These are phyloP conservation scores for Ectemnius cavifrons DNA, from an alignment of 2,888 invertebrate species.

Conservation along the genomic window DNA sequence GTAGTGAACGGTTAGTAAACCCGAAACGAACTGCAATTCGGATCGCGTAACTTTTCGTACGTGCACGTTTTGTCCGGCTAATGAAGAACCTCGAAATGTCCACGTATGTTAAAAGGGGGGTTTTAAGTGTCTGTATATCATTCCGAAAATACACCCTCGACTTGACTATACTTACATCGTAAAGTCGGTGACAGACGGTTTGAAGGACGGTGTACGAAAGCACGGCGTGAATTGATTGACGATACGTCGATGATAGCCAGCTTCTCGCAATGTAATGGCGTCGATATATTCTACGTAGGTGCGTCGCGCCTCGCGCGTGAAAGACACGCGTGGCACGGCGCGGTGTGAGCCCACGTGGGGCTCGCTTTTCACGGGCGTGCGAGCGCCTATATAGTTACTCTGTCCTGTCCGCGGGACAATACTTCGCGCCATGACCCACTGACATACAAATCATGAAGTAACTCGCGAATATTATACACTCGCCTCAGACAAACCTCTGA, in stretches of 20 bases:
- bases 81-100: constrained; percentile 10
- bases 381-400: constrained; percentile 31
- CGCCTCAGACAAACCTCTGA: too few relatives aligned
- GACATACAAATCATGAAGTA: constrained; percentile 65
- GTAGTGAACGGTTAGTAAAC: too few relatives aligned
- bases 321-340: constrained; percentile 25
- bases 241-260: constrained; percentile 15
- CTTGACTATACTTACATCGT: not conserved
- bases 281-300: constrained; percentile 12
- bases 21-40: too few relatives aligned
- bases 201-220: constrained; percentile 25
- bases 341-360: constrained; percentile 32
- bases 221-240: constrained; percentile 23
- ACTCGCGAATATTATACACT: constrained; percentile 18
- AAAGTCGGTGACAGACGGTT: constrained; percentile 17
- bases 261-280: constrained; percentile 23
- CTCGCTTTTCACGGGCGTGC: constrained; percentile 47
- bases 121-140: constrained; percentile 3
- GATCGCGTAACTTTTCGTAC: too few relatives aligned
- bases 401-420: constrained; percentile 63
- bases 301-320: not conserved
- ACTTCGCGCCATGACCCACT: constrained; percentile 70
- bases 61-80: not conserved
- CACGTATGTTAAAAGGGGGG: constrained; percentile 1
- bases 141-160: not conserved